Conservation (phyloP, 1,140 invertebrate species). For the Ruditapes philippinarum region DNA sequence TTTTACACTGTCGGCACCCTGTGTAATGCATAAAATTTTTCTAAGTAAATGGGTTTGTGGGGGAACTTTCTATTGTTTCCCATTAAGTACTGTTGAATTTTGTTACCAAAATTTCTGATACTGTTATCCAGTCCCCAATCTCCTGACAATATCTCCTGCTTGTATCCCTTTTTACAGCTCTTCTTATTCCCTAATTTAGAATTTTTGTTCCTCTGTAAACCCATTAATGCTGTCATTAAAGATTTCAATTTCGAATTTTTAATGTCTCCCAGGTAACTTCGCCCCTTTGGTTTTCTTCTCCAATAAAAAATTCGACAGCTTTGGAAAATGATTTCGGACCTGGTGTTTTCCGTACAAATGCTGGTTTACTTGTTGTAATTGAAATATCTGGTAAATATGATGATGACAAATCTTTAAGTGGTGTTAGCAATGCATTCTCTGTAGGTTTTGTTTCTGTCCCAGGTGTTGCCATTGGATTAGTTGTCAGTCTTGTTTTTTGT, state of each 20-base stretch:
- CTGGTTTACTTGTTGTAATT: no score
- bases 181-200: not conserved
- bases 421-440: no score
- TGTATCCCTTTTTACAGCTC: not conserved
- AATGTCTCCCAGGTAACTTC: no score
- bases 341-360: no score
- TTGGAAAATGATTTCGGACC: not conserved
- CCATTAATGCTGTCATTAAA: not conserved
- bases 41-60: not conserved
- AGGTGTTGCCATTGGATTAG: no score
- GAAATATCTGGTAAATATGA: no score
- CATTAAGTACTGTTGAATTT: slow-evolving; percentile 40
- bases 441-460: no score
- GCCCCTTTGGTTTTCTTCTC: slow-evolving; percentile 14
- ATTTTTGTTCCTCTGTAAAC: slow-evolving; percentile 17
- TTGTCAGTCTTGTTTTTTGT: no score
- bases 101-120: not conserved
- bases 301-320: no score
- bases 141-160: no score
- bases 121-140: not conserved
- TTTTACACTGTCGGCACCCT: not conserved
- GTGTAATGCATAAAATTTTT: slow-evolving; percentile 9
- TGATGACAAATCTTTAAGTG: no score
- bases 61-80: not conserved
- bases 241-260: slow-evolving; percentile 3